Percentiles rank a stretch among this genome's conserved stretches.
Conservation (phyloP, 2,113 vertebrate species). For the Odobenus rosmarus region DNA sequence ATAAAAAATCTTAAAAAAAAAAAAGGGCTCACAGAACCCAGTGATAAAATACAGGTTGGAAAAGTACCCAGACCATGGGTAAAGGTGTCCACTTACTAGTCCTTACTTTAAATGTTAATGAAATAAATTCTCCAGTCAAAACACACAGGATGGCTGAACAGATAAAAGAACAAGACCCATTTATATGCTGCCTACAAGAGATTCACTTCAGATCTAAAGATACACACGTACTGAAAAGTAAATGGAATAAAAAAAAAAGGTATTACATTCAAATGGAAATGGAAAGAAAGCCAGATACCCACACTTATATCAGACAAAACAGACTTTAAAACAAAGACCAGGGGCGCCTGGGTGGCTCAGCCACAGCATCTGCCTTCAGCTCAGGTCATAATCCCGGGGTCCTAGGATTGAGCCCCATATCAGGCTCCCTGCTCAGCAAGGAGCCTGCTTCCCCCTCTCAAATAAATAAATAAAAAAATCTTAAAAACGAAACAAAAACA, state of each 20-base stretch:
- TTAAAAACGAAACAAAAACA: neutral
- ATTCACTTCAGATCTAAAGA: neutral
- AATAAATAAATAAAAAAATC: too few species aligned
- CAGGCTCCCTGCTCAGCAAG: too few species aligned
- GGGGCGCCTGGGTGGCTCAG: too few species aligned
- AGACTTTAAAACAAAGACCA: neutral
- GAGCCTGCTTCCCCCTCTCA: neutral
- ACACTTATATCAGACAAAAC: neutral
- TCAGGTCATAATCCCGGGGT: too few species aligned
- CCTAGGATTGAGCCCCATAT: too few species aligned
- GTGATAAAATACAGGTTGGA: neutral
- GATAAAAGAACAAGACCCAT: neutral
- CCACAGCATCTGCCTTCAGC: too few species aligned
- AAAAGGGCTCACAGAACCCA: neutral
- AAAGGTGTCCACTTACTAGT: neutral
- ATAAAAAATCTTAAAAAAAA: too few species aligned
- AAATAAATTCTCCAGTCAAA: neutral
- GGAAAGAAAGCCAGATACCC: neutral
- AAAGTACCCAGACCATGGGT: neutral
- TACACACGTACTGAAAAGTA: neutral
- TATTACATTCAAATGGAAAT: neutral
- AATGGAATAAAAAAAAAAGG: neutral
- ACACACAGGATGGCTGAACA: neutral
- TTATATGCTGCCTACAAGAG: neutral
- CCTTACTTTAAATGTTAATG: neutral